A percentile compares a stretch with the other conserved stretches of the same genome.
Evolutionary conservation across 1,140 invertebrate species (phyloP).

Genomic region (Patella vulgata): DNA sequence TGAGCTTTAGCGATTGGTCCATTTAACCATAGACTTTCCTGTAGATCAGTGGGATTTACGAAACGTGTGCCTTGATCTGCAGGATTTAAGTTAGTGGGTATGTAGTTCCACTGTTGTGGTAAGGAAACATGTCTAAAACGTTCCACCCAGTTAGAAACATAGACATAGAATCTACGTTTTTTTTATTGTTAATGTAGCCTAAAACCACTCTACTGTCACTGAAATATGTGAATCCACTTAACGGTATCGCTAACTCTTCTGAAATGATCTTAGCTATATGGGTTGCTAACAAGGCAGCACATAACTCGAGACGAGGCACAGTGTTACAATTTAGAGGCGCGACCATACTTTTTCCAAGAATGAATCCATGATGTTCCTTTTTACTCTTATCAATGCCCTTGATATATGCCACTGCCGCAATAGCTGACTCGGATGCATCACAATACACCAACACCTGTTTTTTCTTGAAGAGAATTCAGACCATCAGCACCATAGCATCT

Average conservation of each 20-base stretch:
- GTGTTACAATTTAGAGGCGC: constrained; percentile 21
- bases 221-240: constrained; percentile 7
- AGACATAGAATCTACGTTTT: constrained; percentile 19
- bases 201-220: constrained; percentile 34
- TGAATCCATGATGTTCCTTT: constrained; percentile 10
- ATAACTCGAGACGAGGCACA: constrained; percentile 32
- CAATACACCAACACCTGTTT: constrained; percentile 20
- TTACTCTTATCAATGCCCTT: constrained; percentile 1
- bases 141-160: constrained; percentile 28
- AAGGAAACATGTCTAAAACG: background rate
- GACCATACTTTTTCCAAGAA: constrained; percentile 28
- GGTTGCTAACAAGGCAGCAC: constrained; percentile 26
- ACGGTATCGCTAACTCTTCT: constrained; percentile 6
- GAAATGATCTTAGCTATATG: constrained; percentile 10
- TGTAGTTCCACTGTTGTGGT: constrained; percentile 14
- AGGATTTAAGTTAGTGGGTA: constrained; percentile 19
- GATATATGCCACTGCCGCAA: constrained; percentile 28
- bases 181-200: constrained; percentile 23
- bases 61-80: constrained; percentile 18
- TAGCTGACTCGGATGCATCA: constrained; percentile 29
- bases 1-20: constrained; percentile 2
- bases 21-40: constrained; percentile 12
- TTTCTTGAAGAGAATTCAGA: constrained; percentile 59
- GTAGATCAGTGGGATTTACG: background rate
- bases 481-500: constrained; percentile 13